Evolutionary conservation across 2,113 vertebrate species (phyloP).

Genomic region (Cricetomys ansorgei): DNA sequence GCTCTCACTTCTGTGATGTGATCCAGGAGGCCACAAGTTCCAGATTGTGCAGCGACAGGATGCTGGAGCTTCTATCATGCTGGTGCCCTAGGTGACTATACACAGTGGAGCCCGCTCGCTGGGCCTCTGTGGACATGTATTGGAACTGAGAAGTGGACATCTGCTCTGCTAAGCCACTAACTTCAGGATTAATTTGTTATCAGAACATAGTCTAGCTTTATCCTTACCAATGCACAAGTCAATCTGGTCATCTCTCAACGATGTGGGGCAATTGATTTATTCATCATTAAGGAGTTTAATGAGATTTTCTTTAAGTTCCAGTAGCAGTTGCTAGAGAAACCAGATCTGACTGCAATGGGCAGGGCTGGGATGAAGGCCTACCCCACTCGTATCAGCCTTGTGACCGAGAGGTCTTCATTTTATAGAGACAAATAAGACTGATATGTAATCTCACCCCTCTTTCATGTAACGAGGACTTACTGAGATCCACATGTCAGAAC

Average conservation of each 20-base stretch:
- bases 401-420: neutral
- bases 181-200: constrained; percentile 61
- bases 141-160: neutral
- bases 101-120: neutral
- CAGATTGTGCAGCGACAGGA: neutral
- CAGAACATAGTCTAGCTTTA: constrained; percentile 35
- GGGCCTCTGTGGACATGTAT: neutral
- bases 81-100: neutral
- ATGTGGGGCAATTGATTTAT: constrained; percentile 57
- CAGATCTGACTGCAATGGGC: neutral
- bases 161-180: constrained; percentile 3
- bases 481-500: neutral
- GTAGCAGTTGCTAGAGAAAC: constrained; percentile 20
- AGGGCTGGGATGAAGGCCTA: neutral
- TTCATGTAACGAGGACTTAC: neutral
- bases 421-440: neutral
- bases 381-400: neutral
- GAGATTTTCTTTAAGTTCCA: constrained; percentile 55
- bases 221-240: neutral
- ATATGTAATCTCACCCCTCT: neutral
- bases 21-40: neutral
- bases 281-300: constrained; percentile 48
- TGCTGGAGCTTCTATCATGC: no score
- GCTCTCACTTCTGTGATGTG: neutral
- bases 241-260: constrained; percentile 43